phyloP scores from a whole-genome alignment of 2,797 vertebrate genomes.

The Pipistrellus pygmaeus region DNA sequence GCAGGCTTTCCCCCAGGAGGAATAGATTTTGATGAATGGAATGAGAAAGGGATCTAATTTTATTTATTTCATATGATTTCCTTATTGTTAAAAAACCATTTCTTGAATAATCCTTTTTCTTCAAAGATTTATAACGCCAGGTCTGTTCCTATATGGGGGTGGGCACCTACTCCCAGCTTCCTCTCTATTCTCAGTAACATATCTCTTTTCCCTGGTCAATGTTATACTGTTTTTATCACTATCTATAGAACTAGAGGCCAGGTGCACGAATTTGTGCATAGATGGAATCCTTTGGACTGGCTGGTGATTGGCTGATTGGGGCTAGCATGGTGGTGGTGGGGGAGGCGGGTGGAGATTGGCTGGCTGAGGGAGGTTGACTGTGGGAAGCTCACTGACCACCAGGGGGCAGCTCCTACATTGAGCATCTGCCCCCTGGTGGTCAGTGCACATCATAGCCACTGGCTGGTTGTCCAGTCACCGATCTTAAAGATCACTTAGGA shows the following conservation, averaged over 20 bases:
- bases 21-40: not conserved
- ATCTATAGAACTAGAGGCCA: too few relatives aligned
- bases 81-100: not conserved
- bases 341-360: rapidly evolving
- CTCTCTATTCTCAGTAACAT: not conserved
- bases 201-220: not conserved
- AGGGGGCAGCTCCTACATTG: too few relatives aligned
- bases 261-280: too few relatives aligned
- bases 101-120: not conserved
- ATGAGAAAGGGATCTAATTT: not conserved
- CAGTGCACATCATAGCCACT: too few relatives aligned
- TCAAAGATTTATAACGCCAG: not conserved
- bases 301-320: too few relatives aligned
- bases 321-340: too few relatives aligned
- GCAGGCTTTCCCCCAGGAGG: not conserved
- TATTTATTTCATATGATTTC: not conserved
- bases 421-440: too few relatives aligned
- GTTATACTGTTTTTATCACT: not conserved
- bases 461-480: too few relatives aligned
- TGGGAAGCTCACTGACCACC: too few relatives aligned
- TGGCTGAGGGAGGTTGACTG: too few relatives aligned
- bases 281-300: too few relatives aligned
- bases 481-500: too few relatives aligned
- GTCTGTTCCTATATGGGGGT: not conserved
- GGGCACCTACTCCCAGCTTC: not conserved